phyloP scores from a whole-genome alignment of 2,888 invertebrate genomes.

The Scrobipalpa costella region DNA sequence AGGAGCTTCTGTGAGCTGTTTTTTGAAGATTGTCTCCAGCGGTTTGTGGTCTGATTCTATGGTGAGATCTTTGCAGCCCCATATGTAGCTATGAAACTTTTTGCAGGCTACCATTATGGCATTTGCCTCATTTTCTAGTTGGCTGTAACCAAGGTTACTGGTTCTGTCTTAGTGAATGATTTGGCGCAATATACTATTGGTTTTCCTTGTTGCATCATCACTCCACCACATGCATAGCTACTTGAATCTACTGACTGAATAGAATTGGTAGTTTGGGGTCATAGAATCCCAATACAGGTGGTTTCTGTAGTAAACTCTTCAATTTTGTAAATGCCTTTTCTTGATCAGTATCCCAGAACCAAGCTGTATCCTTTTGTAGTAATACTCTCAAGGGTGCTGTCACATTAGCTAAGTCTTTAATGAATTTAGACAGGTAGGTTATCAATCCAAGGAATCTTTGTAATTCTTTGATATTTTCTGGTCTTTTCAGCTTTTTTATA shows the following conservation, averaged over 20 bases:
- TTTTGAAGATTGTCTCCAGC: constrained; percentile 42
- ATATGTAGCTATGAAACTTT: constrained; percentile 33
- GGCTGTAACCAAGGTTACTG: constrained; percentile 26
- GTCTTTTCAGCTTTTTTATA: constrained; percentile 26
- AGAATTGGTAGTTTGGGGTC: constrained; percentile 25
- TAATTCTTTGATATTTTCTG: constrained; percentile 29
- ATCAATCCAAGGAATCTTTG: constrained; percentile 29
- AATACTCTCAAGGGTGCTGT: constrained; percentile 24
- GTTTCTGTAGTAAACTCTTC: constrained; percentile 26
- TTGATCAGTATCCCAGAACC: constrained; percentile 26
- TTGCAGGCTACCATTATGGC: constrained; percentile 28
- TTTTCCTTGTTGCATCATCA: constrained; percentile 26
- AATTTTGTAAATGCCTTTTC: constrained; percentile 27
- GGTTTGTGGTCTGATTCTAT: constrained; percentile 48
- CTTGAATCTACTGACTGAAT: constrained; percentile 31
- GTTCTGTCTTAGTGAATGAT: constrained; percentile 30
- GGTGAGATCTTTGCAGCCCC: constrained; percentile 33
- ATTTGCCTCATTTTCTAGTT: constrained; percentile 30
- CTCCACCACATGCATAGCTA: constrained; percentile 29
- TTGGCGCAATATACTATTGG: constrained; percentile 30
- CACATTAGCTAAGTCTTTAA: constrained; percentile 20
- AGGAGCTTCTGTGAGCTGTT: constrained; percentile 37
- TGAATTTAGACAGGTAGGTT: constrained; percentile 26
- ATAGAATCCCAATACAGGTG: constrained; percentile 30
- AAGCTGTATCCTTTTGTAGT: constrained; percentile 26